These are phyloP conservation scores for Aleiodes sp. DNA, from an alignment of 1,140 invertebrate genomes.

Conservation along the genomic window DNA sequence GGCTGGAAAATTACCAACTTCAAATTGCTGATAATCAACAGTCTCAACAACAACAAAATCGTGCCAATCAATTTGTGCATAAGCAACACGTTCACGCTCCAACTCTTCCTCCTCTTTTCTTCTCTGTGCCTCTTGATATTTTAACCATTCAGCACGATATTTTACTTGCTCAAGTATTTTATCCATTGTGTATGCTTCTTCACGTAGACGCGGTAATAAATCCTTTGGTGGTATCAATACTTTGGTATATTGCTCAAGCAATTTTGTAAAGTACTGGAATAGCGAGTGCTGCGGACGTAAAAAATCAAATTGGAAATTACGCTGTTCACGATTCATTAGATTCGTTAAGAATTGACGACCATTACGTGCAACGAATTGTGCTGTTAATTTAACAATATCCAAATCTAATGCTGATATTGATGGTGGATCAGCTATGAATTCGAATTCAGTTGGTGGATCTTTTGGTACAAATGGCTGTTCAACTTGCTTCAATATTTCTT, in stretches of 20 bases:
- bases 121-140: conserved; percentile 91
- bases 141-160: conserved; percentile 95
- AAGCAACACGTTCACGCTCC: conserved; percentile 94
- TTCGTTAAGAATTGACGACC: conserved; percentile 98
- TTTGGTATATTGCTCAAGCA: conserved; percentile 98
- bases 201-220: conserved; percentile 80
- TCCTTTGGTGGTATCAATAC: conserved; percentile 94
- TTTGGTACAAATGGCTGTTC: conserved; percentile 91
- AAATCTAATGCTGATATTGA: conserved; percentile 99
- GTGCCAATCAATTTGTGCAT: conserved; percentile 99
- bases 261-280: conserved; percentile 98
- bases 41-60: conserved; percentile 99
- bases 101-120: conserved; percentile 93
- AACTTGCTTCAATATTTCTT: conserved; percentile 89
- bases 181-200: conserved; percentile 79
- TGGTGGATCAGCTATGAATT: conserved; percentile 97
- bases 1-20: conserved; percentile 94
- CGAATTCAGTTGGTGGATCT: conserved; percentile 95
- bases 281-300: conserved; percentile 97
- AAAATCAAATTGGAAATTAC: conserved; percentile 99
- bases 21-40: conserved; percentile 97
- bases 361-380: conserved; percentile 98
- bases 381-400: conserved; percentile 98
- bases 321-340: conserved; percentile 97
- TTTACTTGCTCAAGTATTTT: conserved; percentile 90